Evolutionary conservation across 2,888 invertebrate species (phyloP), one percentile per base, ranked within the genome.

Genomic region (Xestia xanthographa): DNA sequence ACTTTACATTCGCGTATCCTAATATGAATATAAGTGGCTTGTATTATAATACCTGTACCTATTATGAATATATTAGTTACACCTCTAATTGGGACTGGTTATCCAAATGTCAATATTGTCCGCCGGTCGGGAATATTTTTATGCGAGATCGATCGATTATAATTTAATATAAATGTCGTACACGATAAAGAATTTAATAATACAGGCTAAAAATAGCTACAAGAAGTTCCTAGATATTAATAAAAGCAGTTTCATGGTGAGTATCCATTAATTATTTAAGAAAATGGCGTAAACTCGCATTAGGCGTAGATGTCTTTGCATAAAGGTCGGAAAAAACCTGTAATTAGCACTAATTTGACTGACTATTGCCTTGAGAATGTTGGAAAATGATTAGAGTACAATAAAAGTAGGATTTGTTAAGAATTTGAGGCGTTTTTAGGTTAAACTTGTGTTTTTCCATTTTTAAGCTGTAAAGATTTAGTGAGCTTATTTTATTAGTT

Each of bases 161-260:
- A 72, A 75, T 79, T 80, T 84, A 20, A 20, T 70, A 68, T 90
- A 90, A 91, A 95, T 95, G 95, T 91, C 92, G 92, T 90, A 88
- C 74, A 89, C 90, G 76, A 92, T 96, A 83, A 96, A 94, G 92
- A 94, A 94, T 82, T 79, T 95, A 85, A 85, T 95, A 70, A 90
- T 89, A 68, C 89, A 90, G 80, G 95, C 91, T 41, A 93, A 89
- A 78, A 90, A 92, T 80, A 93, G 91, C 82, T 96, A 92, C 82
- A 93, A 87, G 82, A 91, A 85, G 70, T 87, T 93, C 29, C 65
- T 93, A 73, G 92, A 94, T 60, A 92, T 91, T 86, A 94, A 92
- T 79, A 90, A 89, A 72, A 93, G 83, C 83, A 88, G 87, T 83
- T 90, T 83, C 72, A 89, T 90, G 95, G 96, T 96, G 92, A 82